phyloP scores from a whole-genome alignment of 1,140 invertebrate genomes.

The Bathynomus jamesi region DNA sequence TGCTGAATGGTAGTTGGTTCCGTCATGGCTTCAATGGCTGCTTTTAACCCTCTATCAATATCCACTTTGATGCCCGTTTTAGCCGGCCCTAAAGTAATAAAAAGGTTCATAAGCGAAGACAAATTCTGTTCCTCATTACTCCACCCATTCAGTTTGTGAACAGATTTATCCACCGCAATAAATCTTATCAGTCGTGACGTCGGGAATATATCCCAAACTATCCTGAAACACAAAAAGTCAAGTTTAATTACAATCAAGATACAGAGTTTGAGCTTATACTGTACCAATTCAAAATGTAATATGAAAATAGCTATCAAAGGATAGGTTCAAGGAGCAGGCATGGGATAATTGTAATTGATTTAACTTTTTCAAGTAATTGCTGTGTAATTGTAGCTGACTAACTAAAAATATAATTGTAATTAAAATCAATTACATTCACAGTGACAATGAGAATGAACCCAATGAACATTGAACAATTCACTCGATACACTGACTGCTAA shows the following conservation, averaged over 20 bases:
- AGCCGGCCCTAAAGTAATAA: conserved; percentile 30
- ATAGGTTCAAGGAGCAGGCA: background rate
- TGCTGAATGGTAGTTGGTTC: conserved; percentile 69
- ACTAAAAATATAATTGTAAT: too few species aligned
- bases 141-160: conserved; percentile 75
- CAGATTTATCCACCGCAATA: conserved; percentile 69
- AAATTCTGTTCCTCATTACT: conserved; percentile 68
- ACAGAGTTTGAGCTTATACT: background rate
- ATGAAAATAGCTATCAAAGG: background rate
- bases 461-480: too few species aligned
- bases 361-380: too few species aligned
- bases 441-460: too few species aligned
- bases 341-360: too few species aligned
- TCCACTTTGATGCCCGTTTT: conserved; percentile 26
- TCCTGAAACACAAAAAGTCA: conserved; percentile 42
- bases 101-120: conserved; percentile 22
- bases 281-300: background rate
- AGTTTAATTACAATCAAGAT: background rate
- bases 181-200: conserved; percentile 73
- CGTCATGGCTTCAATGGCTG: conserved; percentile 76
- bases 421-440: too few species aligned
- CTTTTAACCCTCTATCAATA: conserved; percentile 72
- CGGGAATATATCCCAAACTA: conserved; percentile 93
- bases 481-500: background rate
- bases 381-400: too few species aligned